Conservation (phyloP, 2,888 invertebrate genomes). For the Tenodera sinensis region DNA sequence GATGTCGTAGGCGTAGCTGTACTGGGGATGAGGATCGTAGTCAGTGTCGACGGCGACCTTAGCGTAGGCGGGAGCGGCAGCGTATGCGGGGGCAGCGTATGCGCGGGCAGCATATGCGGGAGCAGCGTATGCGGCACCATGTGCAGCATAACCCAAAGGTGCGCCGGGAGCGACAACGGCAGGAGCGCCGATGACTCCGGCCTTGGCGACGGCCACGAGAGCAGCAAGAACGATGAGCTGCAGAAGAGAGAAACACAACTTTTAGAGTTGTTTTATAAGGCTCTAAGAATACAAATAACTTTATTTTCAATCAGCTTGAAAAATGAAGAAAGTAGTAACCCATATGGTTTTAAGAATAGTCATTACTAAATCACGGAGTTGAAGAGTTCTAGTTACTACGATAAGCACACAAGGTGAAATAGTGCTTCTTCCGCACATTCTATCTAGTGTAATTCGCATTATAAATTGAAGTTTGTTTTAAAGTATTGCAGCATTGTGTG, state of each 20-base stretch:
- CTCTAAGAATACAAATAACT: no score
- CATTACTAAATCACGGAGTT: no score
- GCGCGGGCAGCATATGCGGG: slow-evolving; percentile 30
- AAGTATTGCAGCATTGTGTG: no score
- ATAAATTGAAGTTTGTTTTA: no score
- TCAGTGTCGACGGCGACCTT: slow-evolving; percentile 35
- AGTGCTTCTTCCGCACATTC: no score
- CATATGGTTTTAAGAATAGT: no score
- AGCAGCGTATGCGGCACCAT: slow-evolving; percentile 26
- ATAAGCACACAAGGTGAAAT: no score
- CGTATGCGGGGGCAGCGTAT: slow-evolving; percentile 31
- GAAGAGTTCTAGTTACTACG: no score
- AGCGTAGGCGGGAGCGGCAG: slow-evolving; percentile 32
- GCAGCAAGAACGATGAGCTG: slow-evolving; percentile 35
- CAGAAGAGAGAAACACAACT: not conserved
- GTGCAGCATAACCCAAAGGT: slow-evolving; percentile 36
- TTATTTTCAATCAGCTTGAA: no score
- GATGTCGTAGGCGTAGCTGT: slow-evolving; percentile 54
- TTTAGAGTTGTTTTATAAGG: no score
- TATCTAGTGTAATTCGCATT: no score
- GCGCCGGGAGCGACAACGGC: slow-evolving; percentile 45
- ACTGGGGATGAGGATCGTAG: slow-evolving; percentile 54
- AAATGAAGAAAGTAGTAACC: no score
- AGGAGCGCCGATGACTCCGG: slow-evolving; percentile 46
- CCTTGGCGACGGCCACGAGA: slow-evolving; percentile 46